Conservation (phyloP, 2,888 invertebrate species). For the Cephus spinipes region DNA sequence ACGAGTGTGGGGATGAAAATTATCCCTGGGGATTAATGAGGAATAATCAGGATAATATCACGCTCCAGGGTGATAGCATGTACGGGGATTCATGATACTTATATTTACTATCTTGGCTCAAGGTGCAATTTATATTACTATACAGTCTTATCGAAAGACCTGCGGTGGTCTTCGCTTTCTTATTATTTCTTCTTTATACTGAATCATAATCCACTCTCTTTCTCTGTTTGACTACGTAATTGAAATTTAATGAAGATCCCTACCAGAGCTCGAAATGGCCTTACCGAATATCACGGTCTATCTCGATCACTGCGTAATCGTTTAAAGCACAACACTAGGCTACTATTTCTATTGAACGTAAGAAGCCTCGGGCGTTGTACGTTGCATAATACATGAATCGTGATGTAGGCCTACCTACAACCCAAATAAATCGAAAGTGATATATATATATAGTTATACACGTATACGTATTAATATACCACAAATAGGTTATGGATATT, state of each 20-base stretch:
- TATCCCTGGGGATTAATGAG: background rate
- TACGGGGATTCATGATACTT: background rate
- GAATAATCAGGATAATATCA: background rate
- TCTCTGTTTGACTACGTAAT: background rate
- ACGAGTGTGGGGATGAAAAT: background rate
- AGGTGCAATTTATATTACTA: background rate
- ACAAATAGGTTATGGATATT: background rate
- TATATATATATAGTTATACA: background rate
- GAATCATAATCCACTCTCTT: background rate
- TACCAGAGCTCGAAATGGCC: background rate
- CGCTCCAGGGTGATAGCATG: background rate
- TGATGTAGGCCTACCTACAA: background rate
- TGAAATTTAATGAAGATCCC: background rate
- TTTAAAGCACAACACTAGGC: background rate
- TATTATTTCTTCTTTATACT: no score
- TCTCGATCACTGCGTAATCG: background rate
- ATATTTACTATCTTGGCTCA: background rate
- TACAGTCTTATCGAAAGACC: background rate
- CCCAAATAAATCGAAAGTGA: conserved; percentile 7
- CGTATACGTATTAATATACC: background rate
- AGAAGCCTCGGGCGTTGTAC: background rate
- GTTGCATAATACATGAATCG: conserved; percentile 1
- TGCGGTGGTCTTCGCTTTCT: no score
- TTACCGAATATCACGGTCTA: background rate
- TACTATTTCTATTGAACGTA: conserved; percentile 3